Evolutionary conservation across 2,113 vertebrate species (phyloP).

Genomic region (Oryzias woworae): DNA sequence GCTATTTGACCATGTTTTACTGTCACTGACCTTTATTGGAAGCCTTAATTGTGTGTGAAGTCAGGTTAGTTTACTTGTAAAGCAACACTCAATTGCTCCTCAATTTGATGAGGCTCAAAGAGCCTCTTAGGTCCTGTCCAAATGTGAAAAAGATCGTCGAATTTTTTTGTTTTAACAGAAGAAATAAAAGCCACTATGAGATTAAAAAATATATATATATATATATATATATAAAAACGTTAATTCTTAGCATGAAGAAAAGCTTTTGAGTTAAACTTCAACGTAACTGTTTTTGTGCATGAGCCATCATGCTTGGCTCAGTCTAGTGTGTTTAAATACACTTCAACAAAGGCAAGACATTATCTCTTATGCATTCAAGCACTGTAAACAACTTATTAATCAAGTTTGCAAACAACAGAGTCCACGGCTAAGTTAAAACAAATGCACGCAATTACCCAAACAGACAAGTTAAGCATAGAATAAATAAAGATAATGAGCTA

Average conservation of each 20-base stretch:
- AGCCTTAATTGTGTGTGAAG: constrained; percentile 12
- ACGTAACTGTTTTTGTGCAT: neutral
- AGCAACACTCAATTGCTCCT: too few relatives aligned
- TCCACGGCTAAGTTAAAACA: constrained; percentile 7
- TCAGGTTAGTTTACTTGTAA: constrained; percentile 9
- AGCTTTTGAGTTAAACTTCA: too few relatives aligned
- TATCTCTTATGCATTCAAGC: constrained; percentile 22
- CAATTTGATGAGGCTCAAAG: neutral
- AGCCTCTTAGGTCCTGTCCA: neutral
- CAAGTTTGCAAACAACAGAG: constrained; percentile 19
- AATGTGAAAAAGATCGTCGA: too few relatives aligned
- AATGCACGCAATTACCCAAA: constrained; percentile 26
- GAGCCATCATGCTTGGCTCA: constrained; percentile 6
- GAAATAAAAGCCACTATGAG: too few relatives aligned
- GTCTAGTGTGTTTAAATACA: constrained; percentile 24
- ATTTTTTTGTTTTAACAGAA: too few relatives aligned
- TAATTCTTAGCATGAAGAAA: too few relatives aligned
- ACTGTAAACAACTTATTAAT: constrained; percentile 38
- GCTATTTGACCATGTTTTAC: constrained; percentile 24
- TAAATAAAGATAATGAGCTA: constrained; percentile 35
- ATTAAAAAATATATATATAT: too few relatives aligned
- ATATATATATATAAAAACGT: too few relatives aligned
- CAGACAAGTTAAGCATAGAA: constrained; percentile 50
- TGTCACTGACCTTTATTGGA: constrained; percentile 19
- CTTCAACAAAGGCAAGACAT: constrained; percentile 43